Percentiles rank a stretch among this genome's conserved stretches.
phyloP scores from a whole-genome alignment of 30 jellyfish, hydroid and myxozoan species.

The Aurelia aurita region DNA sequence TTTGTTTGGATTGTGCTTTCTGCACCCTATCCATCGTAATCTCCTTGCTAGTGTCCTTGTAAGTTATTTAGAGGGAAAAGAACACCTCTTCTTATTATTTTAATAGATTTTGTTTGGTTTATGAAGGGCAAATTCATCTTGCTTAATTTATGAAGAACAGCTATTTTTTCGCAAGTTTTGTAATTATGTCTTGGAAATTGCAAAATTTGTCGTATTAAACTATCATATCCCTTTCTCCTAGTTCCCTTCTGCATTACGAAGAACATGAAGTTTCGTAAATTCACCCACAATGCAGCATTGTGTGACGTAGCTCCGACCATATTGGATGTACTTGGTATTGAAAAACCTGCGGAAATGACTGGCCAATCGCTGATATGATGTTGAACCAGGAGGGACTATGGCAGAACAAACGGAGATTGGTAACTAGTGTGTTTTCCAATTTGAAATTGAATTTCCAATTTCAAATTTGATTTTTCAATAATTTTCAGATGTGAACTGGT shows the following conservation, averaged over 20 bases:
- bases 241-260: slow-evolving; percentile 96
- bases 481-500: too few relatives aligned
- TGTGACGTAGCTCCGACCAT: slow-evolving; percentile 99
- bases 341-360: slow-evolving; percentile 94
- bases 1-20: too few relatives aligned
- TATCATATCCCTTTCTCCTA: not conserved
- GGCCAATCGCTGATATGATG: slow-evolving; percentile 84
- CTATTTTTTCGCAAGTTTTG: not conserved
- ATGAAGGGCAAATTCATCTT: too few relatives aligned
- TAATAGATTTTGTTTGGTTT: too few relatives aligned
- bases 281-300: slow-evolving; percentile 93
- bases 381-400: not conserved
- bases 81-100: too few relatives aligned
- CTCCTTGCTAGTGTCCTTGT: too few relatives aligned
- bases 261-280: slow-evolving; percentile 67
- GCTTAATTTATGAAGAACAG: too few relatives aligned
- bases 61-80: too few relatives aligned
- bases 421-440: slow-evolving; percentile 19
- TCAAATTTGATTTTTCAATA: too few relatives aligned
- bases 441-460: too few relatives aligned
- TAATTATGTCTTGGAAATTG: too few relatives aligned
- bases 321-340: slow-evolving; percentile 88
- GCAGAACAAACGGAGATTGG: slow-evolving; percentile 9
- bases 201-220: not conserved
- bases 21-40: too few relatives aligned